Conservation (phyloP, 2,113 vertebrate species). For the Nycticebus coucang region DNA sequence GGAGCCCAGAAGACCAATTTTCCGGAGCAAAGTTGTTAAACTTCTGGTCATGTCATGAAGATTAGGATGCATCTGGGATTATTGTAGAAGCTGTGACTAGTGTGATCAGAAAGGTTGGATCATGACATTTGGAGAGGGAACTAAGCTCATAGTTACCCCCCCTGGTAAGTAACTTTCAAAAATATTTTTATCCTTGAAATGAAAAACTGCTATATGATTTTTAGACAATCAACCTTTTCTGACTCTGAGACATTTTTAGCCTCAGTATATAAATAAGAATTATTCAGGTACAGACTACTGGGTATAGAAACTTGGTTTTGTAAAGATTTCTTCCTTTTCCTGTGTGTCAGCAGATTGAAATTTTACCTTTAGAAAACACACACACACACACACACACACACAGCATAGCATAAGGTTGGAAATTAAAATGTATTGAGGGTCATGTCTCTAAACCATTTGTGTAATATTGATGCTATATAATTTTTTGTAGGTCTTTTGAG, state of each 20-base stretch:
- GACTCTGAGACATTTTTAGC: neutral
- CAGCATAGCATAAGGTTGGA: neutral
- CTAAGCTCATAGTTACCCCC: conserved; percentile 53
- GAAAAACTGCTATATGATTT: neutral
- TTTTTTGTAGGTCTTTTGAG: neutral
- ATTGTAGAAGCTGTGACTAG: conserved; percentile 54
- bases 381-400: neutral
- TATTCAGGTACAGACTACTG: neutral
- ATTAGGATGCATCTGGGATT: neutral
- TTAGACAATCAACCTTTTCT: neutral
- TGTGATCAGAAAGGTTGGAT: neutral
- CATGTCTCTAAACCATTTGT: neutral
- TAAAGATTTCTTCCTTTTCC: neutral
- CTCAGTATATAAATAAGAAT: neutral
- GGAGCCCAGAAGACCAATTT: neutral
- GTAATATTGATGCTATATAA: neutral
- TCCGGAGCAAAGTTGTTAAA: neutral
- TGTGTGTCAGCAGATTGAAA: neutral
- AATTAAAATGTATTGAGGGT: neutral
- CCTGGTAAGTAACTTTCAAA: conserved; percentile 60
- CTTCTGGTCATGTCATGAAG: neutral
- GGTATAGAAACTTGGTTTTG: neutral
- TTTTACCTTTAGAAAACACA: neutral
- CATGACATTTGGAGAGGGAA: conserved; percentile 66
- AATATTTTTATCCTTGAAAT: neutral